Conservation (phyloP, 1,140 invertebrate genomes). For the Psix sp. region DNA sequence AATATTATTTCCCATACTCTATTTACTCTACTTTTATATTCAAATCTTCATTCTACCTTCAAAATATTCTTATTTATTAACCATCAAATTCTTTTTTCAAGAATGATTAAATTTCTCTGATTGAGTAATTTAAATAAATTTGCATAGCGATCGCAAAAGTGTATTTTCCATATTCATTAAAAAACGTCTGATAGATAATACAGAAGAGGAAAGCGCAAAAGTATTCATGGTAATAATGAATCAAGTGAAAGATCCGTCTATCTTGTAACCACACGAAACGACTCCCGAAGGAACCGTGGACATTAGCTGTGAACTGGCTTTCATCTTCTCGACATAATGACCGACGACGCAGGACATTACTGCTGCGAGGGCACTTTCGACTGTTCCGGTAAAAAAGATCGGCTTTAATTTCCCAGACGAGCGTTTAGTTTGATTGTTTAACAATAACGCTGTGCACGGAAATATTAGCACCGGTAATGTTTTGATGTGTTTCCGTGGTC, state of each 20-base stretch:
- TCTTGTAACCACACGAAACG: conserved; percentile 30
- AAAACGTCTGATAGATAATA: too few species aligned
- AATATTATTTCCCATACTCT: too few species aligned
- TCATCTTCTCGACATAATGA: conserved; percentile 35
- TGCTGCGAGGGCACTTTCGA: conserved; percentile 7
- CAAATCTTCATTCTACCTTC: too few species aligned
- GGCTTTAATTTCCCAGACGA: conserved; percentile 41
- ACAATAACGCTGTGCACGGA: conserved; percentile 10
- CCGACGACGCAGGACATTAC: conserved; percentile 10
- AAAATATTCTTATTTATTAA: too few species aligned
- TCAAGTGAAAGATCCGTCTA: conserved; percentile 36
- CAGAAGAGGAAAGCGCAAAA: too few species aligned
- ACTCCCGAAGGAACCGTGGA: conserved; percentile 42
- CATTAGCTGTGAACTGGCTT: conserved; percentile 29
- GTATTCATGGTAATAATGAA: conserved; percentile 54
- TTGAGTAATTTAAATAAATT: too few species aligned
- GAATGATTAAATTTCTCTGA: too few species aligned
- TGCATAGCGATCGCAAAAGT: too few species aligned
- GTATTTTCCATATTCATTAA: too few species aligned
- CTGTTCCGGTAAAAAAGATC: not conserved
- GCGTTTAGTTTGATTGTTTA: conserved; percentile 35
- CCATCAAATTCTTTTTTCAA: too few species aligned
- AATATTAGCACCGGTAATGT: conserved; percentile 45
- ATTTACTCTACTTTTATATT: too few species aligned
- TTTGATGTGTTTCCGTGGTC: conserved; percentile 46